phyloP scores from a whole-genome alignment of 1,140 invertebrate genomes.

The Odontomachus brunneus region DNA sequence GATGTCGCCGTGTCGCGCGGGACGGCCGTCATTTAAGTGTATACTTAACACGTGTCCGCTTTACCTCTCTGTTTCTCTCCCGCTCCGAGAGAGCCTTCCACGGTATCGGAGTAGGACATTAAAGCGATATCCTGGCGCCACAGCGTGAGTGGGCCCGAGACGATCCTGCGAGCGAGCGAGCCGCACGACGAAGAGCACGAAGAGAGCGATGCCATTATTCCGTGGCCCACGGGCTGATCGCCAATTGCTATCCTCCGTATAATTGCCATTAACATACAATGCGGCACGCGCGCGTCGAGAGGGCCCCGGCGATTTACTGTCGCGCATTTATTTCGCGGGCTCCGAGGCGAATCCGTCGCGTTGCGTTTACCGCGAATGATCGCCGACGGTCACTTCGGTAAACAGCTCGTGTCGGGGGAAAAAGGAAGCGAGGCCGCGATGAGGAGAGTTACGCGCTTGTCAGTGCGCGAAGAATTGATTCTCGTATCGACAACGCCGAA shows the following conservation, averaged over 20 bases:
- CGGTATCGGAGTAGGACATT: not conserved
- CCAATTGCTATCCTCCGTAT: slow-evolving; percentile 57
- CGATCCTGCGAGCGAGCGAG: not conserved
- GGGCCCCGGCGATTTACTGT: slow-evolving; percentile 65
- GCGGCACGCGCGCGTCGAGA: slow-evolving; percentile 35
- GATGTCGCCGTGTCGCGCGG: not conserved
- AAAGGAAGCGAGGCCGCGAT: too few relatives aligned
- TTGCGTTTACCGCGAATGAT: not conserved
- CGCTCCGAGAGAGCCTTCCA: too few relatives aligned
- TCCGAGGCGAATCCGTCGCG: not conserved
- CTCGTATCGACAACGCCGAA: too few relatives aligned
- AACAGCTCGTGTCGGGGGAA: too few relatives aligned
- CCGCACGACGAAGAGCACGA: slow-evolving; percentile 1
- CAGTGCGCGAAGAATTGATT: too few relatives aligned
- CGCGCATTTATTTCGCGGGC: slow-evolving; percentile 57
- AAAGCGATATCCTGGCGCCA: slow-evolving; percentile 61
- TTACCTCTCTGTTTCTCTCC: not conserved
- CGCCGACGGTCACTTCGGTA: too few relatives aligned
- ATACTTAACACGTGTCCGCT: slow-evolving; percentile 39
- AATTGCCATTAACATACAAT: slow-evolving; percentile 77
- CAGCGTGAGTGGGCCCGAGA: not conserved
- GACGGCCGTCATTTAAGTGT: slow-evolving; percentile 32
- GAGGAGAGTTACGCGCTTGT: too few relatives aligned
- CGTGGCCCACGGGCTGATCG: slow-evolving; percentile 52
- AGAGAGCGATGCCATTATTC: slow-evolving; percentile 62